These are phyloP conservation scores for Lamellibrachia satsuma DNA, from an alignment of 2,888 invertebrate species.

Conservation along the genomic window DNA sequence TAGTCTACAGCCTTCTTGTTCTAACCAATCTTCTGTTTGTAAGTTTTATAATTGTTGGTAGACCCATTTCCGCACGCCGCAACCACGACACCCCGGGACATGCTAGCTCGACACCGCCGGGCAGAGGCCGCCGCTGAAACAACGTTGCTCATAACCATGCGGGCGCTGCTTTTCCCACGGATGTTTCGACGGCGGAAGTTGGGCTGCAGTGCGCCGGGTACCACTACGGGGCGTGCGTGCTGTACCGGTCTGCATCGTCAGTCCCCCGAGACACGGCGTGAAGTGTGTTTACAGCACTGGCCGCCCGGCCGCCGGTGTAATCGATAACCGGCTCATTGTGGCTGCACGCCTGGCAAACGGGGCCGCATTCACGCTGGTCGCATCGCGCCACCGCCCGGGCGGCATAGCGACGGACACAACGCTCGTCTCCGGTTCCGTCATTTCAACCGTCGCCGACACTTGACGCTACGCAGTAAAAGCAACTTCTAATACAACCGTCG, in stretches of 20 bases:
- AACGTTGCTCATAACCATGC: neutral
- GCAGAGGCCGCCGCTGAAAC: neutral
- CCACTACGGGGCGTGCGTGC: neutral
- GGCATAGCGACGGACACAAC: neutral
- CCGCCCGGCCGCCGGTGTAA: neutral
- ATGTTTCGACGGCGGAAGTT: neutral
- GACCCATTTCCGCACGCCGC: neutral
- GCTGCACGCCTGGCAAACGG: neutral
- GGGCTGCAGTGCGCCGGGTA: neutral
- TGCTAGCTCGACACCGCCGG: neutral
- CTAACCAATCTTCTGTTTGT: too few species aligned
- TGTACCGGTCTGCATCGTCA: neutral
- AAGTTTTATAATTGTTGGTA: too few species aligned
- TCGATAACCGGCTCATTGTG: conserved; percentile 13
- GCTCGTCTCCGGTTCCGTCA: neutral
- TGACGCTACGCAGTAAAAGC: conserved; percentile 2
- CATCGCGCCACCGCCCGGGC: neutral
- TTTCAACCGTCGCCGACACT: neutral
- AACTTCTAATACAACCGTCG: neutral
- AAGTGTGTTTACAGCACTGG: neutral
- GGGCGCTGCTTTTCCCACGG: neutral
- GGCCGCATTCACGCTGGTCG: too few species aligned
- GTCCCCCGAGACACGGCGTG: neutral
- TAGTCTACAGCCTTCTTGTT: too few species aligned
- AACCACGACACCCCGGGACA: neutral